Conservation (phyloP, 2,888 invertebrate genomes). For the Drosophila borborema region DNA sequence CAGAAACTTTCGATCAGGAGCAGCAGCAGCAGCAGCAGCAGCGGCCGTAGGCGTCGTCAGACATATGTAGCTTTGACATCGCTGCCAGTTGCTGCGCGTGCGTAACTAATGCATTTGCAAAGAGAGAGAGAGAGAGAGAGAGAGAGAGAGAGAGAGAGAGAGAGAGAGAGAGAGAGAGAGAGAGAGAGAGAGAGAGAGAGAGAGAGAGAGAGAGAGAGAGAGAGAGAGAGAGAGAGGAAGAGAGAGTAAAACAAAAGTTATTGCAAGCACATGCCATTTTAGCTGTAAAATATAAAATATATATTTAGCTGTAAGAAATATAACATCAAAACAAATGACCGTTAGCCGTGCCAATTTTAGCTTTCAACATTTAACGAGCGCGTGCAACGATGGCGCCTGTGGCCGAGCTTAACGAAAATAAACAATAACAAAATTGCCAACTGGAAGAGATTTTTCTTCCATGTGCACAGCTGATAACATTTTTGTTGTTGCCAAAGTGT, state of each 20-base stretch:
- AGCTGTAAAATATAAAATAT: neutral
- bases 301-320: too few species aligned
- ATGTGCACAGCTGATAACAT: slow-evolving; percentile 50
- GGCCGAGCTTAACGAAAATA: slow-evolving; percentile 61
- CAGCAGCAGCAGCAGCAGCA: slow-evolving; percentile 14
- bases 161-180: slow-evolving; percentile 6
- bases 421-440: slow-evolving; percentile 47
- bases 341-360: slow-evolving; percentile 63
- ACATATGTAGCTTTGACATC: slow-evolving; percentile 8
- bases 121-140: slow-evolving; percentile 2
- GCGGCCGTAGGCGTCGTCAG: slow-evolving; percentile 6
- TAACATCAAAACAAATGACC: slow-evolving; percentile 45
- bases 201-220: slow-evolving; percentile 6
- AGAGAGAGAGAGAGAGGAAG: slow-evolving; percentile 5
- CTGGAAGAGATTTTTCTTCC: slow-evolving; percentile 33
- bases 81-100: slow-evolving; percentile 33
- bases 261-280: slow-evolving; percentile 36
- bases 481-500: slow-evolving; percentile 35
- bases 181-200: slow-evolving; percentile 6
- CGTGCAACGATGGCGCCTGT: slow-evolving; percentile 68
- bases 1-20: slow-evolving; percentile 28
- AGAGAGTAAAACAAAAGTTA: slow-evolving; percentile 1
- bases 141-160: slow-evolving; percentile 6
- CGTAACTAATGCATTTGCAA: slow-evolving; percentile 49
- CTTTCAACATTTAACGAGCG: slow-evolving; percentile 63